Base-by-base conservation (phyloP, 2,797 vertebrate species). In the Rhyacichthys aspro region DNA sequence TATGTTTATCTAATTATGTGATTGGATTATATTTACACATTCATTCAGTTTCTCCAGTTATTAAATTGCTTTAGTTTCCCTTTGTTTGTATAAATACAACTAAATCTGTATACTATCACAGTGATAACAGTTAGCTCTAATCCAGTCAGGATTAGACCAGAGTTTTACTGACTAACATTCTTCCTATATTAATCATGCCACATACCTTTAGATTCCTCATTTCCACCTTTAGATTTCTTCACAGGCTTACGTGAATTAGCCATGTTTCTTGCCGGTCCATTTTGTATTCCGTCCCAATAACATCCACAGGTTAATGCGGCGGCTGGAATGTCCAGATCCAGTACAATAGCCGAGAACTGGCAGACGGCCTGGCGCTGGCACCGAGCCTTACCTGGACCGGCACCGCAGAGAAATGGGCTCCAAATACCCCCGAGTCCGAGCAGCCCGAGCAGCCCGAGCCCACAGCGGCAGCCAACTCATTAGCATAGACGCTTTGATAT, bases 401-500 rank as follows among this genome's bases (percentile, higher is more conserved):
- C 58, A 72, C 66, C 70, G 67, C 58, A 62, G 48, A 68, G 70
- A 16, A 33, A 72, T 47, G 65, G 41, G 54, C 70, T 82, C 85
- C 85, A 85, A 83, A 87, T 84, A 72, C 79, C 74, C 74, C 69
- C 70, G 55, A n/a, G n/a, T n/a, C 62, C 2, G 50, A 76, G 77
- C 78, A 68, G 75, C 74, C 62, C 2, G 50, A 76, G 77, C 78
- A 68, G 75, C 74, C 86, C 70, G 54, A 61, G 69, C 68, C 85
- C 74, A 61, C 67, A 81, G 80, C 75, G 75, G 45, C 71, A 67
- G 83, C 84, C 84, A 84, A 73, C 70, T 86, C 63, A 86, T 87
- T 83, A 81, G 59, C 84, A 86, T 84, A 82, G 76, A 61, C 14
- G 16, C 82, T 85, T 83, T 86, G 79, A 89, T 89, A 80, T 75